Base-by-base conservation (phyloP, 92 coral and sea anemone species). In the Porites evermanni region DNA sequence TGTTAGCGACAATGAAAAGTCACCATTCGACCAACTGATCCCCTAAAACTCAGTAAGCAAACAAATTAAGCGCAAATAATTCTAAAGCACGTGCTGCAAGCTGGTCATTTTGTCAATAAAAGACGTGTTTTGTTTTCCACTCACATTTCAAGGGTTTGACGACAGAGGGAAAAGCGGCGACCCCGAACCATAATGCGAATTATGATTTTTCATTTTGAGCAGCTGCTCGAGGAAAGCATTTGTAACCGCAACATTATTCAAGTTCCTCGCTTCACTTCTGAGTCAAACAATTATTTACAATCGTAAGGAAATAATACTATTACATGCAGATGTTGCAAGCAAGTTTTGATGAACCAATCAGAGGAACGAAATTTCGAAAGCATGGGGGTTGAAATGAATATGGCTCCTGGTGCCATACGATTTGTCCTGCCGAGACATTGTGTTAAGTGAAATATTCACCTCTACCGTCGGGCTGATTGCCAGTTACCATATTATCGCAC, bases 401-500 rank as follows among this genome's bases (percentile, higher is more conserved):
- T 20, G 19, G 18, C 13, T 75, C 18, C 84, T 6, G 83, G 83
- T 79, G 83, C 38, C 47, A 38, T 19, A 9, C 5, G 44, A 47
- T 14, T 50, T n/a, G 47, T 6, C 83, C 83, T 14, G 23, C 83
- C 66, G 83, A 64, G 83, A 19, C 51, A 79, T 65, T 79, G 83
- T 65, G 10, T 51, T 44, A 47, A 51, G 83, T 67, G 7, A 65
- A 60, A 75, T 13, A 29, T 38, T 59, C 53, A n/a, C 69, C 17
- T 47, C 13, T 14, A 29, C 23, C 51, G 54, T 8, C 47, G 47
- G 47, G 47, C 47, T n/a, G 54, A 59, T 60, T 77, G 59, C 7
- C 10, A 24, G 12, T 32, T 26, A 26, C 23, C 16, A 16, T 16
- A 12, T 17, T 75, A 12, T 23, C 67, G 65, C 12, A 52, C 23